phyloP scores from a whole-genome alignment of 2,113 vertebrate species.

The Dromaius novaehollandiae region DNA sequence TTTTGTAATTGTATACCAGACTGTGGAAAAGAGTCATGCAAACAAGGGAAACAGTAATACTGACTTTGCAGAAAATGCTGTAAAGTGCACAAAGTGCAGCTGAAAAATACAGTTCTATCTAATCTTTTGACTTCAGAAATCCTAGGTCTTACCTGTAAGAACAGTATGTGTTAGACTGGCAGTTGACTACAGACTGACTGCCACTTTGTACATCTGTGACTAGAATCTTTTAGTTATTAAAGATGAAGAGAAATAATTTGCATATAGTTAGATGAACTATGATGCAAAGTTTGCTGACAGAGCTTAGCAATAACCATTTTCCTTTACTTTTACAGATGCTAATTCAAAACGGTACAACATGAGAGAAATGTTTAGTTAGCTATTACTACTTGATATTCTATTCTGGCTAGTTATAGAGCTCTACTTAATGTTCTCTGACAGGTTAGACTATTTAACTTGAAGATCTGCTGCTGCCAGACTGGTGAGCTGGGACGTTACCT shows the following conservation, averaged over 20 bases:
- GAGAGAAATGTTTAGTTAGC: not conserved
- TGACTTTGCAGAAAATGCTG: not conserved
- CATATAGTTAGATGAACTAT: not conserved
- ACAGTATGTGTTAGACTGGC: not conserved
- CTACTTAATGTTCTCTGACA: slow-evolving; percentile 31
- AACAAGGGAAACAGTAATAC: not conserved
- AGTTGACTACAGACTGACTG: not conserved
- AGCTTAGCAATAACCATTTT: not conserved
- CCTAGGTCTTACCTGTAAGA: not conserved
- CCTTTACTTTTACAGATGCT: not conserved
- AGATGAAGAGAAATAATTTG: not conserved
- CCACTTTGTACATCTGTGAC: not conserved
- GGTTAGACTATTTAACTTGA: slow-evolving; percentile 39
- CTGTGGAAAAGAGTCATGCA: not conserved
- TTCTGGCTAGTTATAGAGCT: not conserved
- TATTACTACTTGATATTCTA: not conserved
- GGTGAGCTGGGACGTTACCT: slow-evolving; percentile 10
- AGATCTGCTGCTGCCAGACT: slow-evolving; percentile 33
- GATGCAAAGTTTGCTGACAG: not conserved
- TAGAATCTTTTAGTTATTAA: not conserved
- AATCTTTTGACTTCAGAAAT: not conserved
- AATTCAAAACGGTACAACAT: not conserved
- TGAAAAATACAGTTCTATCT: not conserved
- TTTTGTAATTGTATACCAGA: not conserved
- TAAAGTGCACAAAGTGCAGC: not conserved